These are phyloP conservation scores for Macrosoma leucophasiata DNA, from an alignment of 2,888 invertebrate species.

Conservation along the genomic window DNA sequence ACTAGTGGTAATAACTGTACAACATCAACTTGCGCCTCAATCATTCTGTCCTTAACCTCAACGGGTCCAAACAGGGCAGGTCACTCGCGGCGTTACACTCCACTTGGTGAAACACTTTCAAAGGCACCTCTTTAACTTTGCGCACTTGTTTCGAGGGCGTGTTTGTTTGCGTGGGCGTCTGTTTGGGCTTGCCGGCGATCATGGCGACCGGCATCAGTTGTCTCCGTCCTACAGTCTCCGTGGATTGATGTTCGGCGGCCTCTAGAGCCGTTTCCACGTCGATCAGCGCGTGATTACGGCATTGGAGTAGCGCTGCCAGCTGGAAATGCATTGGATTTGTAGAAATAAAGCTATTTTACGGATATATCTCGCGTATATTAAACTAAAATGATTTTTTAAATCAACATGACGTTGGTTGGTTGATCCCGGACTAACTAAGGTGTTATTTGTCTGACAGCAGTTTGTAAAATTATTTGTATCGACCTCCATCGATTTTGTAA, in stretches of 20 bases:
- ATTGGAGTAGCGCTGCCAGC: conserved; percentile 59
- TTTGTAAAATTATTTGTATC: too few species aligned
- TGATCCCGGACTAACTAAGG: too few species aligned
- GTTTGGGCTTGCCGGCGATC: conserved; percentile 23
- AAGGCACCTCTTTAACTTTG: conserved; percentile 56
- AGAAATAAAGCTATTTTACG: too few species aligned
- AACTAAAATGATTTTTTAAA: too few species aligned
- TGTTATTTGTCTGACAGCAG: too few species aligned
- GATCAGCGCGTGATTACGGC: conserved; percentile 59
- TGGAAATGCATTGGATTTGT: conserved; percentile 31
- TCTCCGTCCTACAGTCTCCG: conserved; percentile 39
- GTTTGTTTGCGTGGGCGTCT: conserved; percentile 23
- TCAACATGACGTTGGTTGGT: too few species aligned
- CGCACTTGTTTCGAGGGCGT: conserved; percentile 23
- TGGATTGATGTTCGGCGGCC: conserved; percentile 57
- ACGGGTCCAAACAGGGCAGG: conserved; percentile 55
- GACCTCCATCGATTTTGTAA: too few species aligned
- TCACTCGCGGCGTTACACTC: conserved; percentile 48
- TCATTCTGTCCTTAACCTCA: conserved; percentile 63
- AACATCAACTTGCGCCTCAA: conserved; percentile 48
- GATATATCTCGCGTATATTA: too few species aligned
- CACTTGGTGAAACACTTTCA: conserved; percentile 58
- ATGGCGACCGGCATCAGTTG: conserved; percentile 49
- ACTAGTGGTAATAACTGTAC: conserved; percentile 49
- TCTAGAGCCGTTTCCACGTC: conserved; percentile 73